Conservation (phyloP, 2,113 vertebrate genomes). For the Clarias gariepinus region DNA sequence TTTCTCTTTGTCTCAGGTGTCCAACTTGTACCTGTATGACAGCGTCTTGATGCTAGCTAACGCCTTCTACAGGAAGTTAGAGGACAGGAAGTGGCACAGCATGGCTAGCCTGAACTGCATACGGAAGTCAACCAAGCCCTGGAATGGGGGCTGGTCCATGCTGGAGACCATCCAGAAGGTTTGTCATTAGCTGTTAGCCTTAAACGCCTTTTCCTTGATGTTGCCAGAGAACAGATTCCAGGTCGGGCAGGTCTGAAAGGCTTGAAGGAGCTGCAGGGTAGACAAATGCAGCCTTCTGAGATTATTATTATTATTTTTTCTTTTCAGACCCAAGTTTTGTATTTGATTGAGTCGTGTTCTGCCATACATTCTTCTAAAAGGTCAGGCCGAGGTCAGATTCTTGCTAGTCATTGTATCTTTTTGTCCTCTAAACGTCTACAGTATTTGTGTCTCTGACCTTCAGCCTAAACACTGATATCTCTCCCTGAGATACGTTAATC, state of each 20-base stretch:
- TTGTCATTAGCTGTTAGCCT: neutral
- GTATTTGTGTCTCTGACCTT: neutral
- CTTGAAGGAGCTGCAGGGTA: neutral
- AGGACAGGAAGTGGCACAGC: conserved; percentile 99
- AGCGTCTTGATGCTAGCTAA: conserved; percentile 97
- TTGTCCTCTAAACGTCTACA: conserved; percentile 1
- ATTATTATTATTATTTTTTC: too few species aligned
- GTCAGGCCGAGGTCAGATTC: neutral
- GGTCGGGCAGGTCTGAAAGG: neutral
- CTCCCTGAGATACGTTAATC: neutral
- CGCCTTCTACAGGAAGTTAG: conserved; percentile 97
- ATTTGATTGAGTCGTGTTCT: conserved; percentile 10
- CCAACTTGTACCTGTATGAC: conserved; percentile 97
- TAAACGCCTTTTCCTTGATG: neutral
- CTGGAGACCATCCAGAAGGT: conserved; percentile 98
- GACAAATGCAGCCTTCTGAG: neutral
- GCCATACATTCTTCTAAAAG: neutral
- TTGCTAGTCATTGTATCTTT: neutral
- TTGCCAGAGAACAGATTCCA: neutral
- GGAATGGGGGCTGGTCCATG: conserved; percentile 98
- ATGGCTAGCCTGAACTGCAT: conserved; percentile 99
- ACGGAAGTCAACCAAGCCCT: conserved; percentile 95
- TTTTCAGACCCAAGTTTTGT: neutral
- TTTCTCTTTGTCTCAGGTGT: conserved; percentile 77
- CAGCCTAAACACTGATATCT: neutral